Percentiles rank a stretch among this genome's conserved stretches.
Conservation (phyloP, 2,888 invertebrate species). For the Actias luna region DNA sequence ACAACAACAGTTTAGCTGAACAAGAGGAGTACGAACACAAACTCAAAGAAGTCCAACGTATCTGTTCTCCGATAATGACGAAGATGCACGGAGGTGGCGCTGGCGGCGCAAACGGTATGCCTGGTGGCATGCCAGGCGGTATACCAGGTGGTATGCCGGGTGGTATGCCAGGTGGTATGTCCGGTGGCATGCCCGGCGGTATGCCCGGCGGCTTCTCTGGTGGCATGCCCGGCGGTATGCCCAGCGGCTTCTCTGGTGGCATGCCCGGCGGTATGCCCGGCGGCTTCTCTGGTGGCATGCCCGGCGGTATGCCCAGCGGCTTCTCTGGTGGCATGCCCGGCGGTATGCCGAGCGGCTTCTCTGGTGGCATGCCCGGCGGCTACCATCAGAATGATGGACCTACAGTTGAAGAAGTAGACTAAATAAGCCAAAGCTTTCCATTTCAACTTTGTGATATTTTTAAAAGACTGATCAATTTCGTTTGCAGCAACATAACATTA, state of each 20-base stretch:
- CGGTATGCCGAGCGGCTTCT: no score
- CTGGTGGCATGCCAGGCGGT: not conserved
- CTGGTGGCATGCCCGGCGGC: no score
- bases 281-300: not conserved
- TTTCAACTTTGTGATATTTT: conserved; percentile 16
- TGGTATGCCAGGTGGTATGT: conserved; percentile 28
- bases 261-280: not conserved
- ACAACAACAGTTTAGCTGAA: conserved; percentile 84
- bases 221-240: conserved; percentile 40
- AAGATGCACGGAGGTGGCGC: conserved; percentile 81
- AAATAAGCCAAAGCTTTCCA: conserved; percentile 32
- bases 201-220: not conserved
- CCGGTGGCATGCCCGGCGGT: conserved; percentile 14
- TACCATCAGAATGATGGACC: conserved; percentile 43
- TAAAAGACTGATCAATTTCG: conserved; percentile 16
- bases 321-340: no score
- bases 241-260: conserved; percentile 76
- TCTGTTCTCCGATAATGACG: conserved; percentile 82
- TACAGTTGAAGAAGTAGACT: conserved; percentile 62
- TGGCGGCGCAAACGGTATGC: conserved; percentile 21
- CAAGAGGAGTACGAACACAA: conserved; percentile 84
- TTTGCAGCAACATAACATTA: conserved; percentile 5
- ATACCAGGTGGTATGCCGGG: conserved; percentile 29
- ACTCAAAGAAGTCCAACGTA: conserved; percentile 81
- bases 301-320: no score